Percentiles rank a stretch among this genome's conserved stretches.
Evolutionary conservation across 2,113 vertebrate genomes (phyloP).

Genomic region (Bubo blakistoni): DNA sequence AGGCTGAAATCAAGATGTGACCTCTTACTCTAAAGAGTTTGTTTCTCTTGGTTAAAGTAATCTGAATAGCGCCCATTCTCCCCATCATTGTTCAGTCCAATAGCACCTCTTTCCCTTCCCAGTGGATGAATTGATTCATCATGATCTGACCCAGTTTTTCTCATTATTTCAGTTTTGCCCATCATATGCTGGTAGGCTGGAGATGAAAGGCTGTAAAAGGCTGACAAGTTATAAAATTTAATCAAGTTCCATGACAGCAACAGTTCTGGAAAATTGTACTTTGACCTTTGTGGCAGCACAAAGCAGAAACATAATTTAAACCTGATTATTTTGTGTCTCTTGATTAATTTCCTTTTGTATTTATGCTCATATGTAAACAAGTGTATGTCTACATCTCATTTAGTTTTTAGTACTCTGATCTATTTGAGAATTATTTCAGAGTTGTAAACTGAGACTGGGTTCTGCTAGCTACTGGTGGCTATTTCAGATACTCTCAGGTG

Average conservation of each 20-base stretch:
- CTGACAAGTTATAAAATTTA: neutral
- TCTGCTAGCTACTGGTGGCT: neutral
- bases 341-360: neutral
- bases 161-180: neutral
- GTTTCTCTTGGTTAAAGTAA: neutral
- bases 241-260: neutral
- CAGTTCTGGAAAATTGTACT: neutral
- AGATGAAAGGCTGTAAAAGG: constrained; percentile 1
- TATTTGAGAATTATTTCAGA: neutral
- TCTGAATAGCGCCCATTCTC: neutral
- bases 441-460: neutral
- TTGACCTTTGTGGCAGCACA: neutral
- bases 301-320: neutral
- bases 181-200: neutral
- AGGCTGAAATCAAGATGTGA: neutral
- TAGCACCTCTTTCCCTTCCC: neutral
- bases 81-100: neutral
- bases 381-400: neutral
- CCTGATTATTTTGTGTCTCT: neutral
- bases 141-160: neutral
- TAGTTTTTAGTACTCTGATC: neutral
- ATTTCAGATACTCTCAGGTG: neutral
- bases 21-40: neutral
- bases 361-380: neutral
- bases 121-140: neutral